A percentile compares a stretch with the other conserved stretches of the same genome.
Evolutionary conservation across 2,888 invertebrate species (phyloP).

Genomic region (Acrobasis suavella): DNA sequence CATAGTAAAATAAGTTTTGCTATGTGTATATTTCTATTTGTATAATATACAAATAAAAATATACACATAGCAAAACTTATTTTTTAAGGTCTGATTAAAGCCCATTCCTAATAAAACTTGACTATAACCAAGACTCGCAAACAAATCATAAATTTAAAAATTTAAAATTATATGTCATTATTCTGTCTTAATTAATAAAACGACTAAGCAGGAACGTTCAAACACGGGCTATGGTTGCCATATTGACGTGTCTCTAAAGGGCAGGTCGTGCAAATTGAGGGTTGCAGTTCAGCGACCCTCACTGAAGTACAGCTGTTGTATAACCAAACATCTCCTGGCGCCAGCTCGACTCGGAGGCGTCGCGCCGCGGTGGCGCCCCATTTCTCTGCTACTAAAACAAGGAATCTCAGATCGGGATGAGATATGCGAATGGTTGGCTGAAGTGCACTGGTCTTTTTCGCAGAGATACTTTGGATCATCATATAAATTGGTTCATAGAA

Average conservation of each 20-base stretch:
- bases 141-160: no score
- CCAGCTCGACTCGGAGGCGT: conserved; percentile 28
- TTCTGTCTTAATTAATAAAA: background rate
- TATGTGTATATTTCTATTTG: no score
- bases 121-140: no score
- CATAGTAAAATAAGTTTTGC: no score
- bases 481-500: no score
- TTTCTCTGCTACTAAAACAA: conserved; percentile 2
- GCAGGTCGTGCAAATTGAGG: conserved; percentile 31
- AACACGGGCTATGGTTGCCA: background rate
- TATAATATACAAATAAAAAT: no score
- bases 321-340: conserved; percentile 33
- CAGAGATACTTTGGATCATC: no score
- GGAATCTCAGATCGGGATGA: background rate
- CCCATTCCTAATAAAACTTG: no score
- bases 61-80: no score
- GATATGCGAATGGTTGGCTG: background rate
- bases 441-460: background rate
- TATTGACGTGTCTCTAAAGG: conserved; percentile 28
- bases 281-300: conserved; percentile 19
- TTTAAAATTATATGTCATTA: no score
- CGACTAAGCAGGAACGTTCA: background rate
- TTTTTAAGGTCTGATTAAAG: no score
- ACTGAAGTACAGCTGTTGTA: conserved; percentile 27
- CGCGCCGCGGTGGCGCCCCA: conserved; percentile 9